These are phyloP conservation scores for Sander vitreus DNA, from an alignment of 2,113 vertebrate species.

Conservation along the genomic window DNA sequence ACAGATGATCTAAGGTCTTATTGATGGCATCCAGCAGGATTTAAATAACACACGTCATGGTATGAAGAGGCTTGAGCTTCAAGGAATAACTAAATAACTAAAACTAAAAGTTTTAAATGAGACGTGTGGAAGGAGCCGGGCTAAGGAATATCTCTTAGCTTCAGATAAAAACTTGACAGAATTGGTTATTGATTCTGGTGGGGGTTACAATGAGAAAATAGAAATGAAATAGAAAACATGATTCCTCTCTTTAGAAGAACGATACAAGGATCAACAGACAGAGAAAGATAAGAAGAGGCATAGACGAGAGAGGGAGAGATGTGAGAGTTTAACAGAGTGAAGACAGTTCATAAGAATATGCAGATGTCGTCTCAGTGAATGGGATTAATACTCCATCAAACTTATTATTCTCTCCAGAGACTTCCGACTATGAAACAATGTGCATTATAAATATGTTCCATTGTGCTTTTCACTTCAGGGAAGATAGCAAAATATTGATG, in stretches of 20 bases:
- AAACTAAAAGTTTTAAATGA: constrained; percentile 17
- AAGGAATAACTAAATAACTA: neutral
- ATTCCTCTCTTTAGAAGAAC: constrained; percentile 15
- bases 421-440: neutral
- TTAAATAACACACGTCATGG: constrained; percentile 2
- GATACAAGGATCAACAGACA: constrained; percentile 5
- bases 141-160: constrained; percentile 35
- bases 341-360: neutral
- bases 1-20: constrained; percentile 6
- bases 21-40: constrained; percentile 18
- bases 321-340: neutral
- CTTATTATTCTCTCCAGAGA: neutral
- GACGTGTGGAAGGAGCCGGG: neutral
- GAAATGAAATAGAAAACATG: constrained; percentile 40
- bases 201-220: constrained; percentile 28
- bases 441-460: neutral
- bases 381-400: neutral
- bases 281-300: neutral
- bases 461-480: neutral
- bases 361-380: constrained; percentile 23
- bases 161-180: constrained; percentile 25
- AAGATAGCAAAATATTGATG: neutral
- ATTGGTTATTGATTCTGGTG: constrained; percentile 69
- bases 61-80: neutral
- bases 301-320: neutral